phyloP scores from a whole-genome alignment of 2,888 invertebrate genomes.

The Chaetoderma sp. region DNA sequence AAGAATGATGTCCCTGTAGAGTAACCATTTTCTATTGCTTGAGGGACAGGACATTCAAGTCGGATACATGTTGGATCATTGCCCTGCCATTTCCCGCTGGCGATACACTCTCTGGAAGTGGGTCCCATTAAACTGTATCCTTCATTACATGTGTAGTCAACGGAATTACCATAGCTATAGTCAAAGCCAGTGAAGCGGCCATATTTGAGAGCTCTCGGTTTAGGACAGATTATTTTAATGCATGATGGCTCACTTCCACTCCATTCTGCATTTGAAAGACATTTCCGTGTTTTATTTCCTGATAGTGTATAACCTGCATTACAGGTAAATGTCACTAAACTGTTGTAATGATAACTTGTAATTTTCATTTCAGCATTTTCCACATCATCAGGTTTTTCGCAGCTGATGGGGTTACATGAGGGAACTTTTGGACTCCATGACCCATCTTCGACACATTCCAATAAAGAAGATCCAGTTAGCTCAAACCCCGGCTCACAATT shows the following conservation, averaged over 20 bases:
- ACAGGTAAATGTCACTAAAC: slow-evolving; percentile 43
- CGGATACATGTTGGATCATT: slow-evolving; percentile 40
- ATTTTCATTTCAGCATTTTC: slow-evolving; percentile 1
- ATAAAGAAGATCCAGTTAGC: slow-evolving; percentile 42
- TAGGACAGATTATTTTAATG: slow-evolving; percentile 43
- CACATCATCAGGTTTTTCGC: not conserved
- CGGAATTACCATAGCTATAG: not conserved
- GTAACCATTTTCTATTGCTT: slow-evolving; percentile 40
- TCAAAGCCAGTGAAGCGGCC: slow-evolving; percentile 8
- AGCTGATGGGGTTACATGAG: slow-evolving; percentile 31
- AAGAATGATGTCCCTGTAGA: slow-evolving; percentile 19
- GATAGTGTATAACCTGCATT: slow-evolving; percentile 41
- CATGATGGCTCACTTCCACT: slow-evolving; percentile 56
- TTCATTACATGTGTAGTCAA: slow-evolving; percentile 42
- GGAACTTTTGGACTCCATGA: slow-evolving; percentile 41
- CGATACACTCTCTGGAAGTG: slow-evolving; percentile 31
- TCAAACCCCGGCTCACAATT: slow-evolving; percentile 33
- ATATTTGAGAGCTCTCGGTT: slow-evolving; percentile 24
- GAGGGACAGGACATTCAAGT: slow-evolving; percentile 51
- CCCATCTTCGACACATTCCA: slow-evolving; percentile 55
- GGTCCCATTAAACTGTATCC: slow-evolving; percentile 46
- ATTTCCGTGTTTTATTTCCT: slow-evolving; percentile 41
- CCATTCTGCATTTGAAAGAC: slow-evolving; percentile 63
- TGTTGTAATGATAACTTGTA: slow-evolving; percentile 5
- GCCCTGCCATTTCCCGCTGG: slow-evolving; percentile 48